phyloP scores from a whole-genome alignment of 1,140 invertebrate genomes.

The Cyclargus thomasi region DNA sequence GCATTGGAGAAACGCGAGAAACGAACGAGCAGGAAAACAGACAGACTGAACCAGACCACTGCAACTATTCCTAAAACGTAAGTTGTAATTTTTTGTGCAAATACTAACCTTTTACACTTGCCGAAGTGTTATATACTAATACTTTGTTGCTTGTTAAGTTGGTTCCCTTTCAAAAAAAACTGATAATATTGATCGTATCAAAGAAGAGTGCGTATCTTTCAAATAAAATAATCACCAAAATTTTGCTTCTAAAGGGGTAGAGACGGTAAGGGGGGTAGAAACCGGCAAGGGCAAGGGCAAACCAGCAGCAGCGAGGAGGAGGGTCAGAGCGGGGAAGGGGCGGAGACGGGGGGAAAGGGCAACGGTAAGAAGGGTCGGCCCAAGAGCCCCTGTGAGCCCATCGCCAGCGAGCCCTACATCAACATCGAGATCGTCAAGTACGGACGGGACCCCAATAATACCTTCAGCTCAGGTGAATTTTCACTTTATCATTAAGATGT shows the following conservation, averaged over 20 bases:
- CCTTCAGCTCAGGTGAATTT: constrained; percentile 73
- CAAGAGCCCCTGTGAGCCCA: constrained; percentile 74
- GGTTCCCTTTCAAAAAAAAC: too few species aligned
- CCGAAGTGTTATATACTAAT: too few species aligned
- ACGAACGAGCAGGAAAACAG: constrained; percentile 71
- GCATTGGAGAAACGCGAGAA: constrained; percentile 65
- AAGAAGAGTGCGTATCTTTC: too few species aligned
- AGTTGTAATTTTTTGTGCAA: constrained; percentile 24
- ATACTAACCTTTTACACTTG: not conserved
- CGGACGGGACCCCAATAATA: constrained; percentile 77
- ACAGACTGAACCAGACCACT: constrained; percentile 72
- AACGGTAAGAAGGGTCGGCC: constrained; percentile 61
- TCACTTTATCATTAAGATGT: not conserved
- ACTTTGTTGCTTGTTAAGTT: too few species aligned
- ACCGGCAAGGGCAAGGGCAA: constrained; percentile 39
- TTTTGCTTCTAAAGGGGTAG: constrained; percentile 43
- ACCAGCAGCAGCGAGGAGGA: constrained; percentile 40
- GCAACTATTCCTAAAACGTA: constrained; percentile 71
- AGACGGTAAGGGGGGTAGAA: constrained; percentile 61
- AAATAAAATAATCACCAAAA: not conserved
- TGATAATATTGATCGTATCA: too few species aligned
- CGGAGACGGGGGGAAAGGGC: constrained; percentile 37
- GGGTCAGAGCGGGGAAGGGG: constrained; percentile 33
- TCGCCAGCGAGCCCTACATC: constrained; percentile 79
- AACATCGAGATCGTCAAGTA: constrained; percentile 80